Evolutionary conservation across 2,113 vertebrate genomes (phyloP).

Genomic region (Forbesichthys agassizii): DNA sequence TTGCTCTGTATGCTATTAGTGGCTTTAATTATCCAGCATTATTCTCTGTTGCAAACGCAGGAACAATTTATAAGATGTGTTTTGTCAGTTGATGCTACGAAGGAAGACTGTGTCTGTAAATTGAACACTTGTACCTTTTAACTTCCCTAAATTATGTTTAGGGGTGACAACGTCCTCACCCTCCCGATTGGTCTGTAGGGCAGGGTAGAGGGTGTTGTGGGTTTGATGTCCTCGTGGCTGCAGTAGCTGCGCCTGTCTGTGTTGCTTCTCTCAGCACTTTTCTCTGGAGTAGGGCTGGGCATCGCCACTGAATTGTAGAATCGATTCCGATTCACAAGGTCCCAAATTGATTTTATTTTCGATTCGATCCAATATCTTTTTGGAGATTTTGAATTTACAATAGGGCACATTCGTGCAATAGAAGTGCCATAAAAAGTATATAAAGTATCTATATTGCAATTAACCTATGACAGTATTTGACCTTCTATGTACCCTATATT

Average conservation of each 20-base stretch:
- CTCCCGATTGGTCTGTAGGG: slow-evolving; percentile 18
- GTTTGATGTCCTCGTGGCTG: neutral
- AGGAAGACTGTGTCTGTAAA: slow-evolving; percentile 11
- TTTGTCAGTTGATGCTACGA: too few species aligned
- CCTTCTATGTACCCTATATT: too few species aligned
- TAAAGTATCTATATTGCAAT: too few species aligned
- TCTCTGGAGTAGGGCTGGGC: neutral
- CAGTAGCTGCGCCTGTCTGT: neutral
- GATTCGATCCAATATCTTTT: too few species aligned
- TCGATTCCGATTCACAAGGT: too few species aligned
- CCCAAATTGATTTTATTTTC: too few species aligned
- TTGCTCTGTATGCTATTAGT: neutral
- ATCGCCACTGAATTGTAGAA: too few species aligned
- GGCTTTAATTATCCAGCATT: neutral
- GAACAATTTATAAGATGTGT: neutral
- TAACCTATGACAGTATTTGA: too few species aligned
- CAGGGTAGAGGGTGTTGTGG: slow-evolving; percentile 1
- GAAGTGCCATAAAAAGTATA: too few species aligned
- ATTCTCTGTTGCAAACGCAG: neutral
- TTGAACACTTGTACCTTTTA: neutral
- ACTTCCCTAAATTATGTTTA: slow-evolving; percentile 9
- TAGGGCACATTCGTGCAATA: too few species aligned
- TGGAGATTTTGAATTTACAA: too few species aligned
- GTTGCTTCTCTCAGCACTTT: neutral
- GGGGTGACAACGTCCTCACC: slow-evolving; percentile 10